phyloP scores from a whole-genome alignment of 2,797 vertebrate genomes.

The Crenichthys baileyi region DNA sequence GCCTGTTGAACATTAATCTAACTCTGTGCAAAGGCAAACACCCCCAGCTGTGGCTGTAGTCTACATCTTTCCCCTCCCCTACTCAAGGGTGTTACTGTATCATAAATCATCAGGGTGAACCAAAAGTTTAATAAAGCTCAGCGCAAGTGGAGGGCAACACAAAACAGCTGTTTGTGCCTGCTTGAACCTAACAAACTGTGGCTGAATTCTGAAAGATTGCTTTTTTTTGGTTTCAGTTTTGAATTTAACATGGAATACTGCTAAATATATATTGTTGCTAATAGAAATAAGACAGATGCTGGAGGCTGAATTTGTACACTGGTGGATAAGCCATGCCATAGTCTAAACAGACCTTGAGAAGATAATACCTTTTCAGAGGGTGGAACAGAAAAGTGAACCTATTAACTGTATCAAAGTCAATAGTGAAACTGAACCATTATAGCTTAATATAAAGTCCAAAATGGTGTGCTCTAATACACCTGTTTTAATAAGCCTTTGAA shows the following conservation, averaged over 20 bases:
- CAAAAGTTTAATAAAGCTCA: conserved; percentile 72
- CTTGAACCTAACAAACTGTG: conserved; percentile 49
- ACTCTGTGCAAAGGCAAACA: conserved; percentile 69
- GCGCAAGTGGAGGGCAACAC: conserved; percentile 72
- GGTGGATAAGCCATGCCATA: conserved; percentile 50
- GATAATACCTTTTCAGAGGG: conserved; percentile 40
- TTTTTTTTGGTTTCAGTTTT: conserved; percentile 44
- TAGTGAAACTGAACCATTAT: conserved; percentile 24
- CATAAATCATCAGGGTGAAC: conserved; percentile 73
- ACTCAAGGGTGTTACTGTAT: conserved; percentile 50
- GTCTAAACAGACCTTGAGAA: conserved; percentile 43
- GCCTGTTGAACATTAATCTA: conserved; percentile 76
- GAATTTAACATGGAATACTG: conserved; percentile 53
- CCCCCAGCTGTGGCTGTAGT: conserved; percentile 59
- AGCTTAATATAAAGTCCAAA: conserved; percentile 10
- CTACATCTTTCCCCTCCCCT: conserved; percentile 53
- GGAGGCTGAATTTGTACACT: conserved; percentile 55
- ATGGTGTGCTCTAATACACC: neutral
- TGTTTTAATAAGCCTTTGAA: neutral
- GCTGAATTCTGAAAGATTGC: conserved; percentile 64
- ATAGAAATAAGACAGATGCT: conserved; percentile 72
- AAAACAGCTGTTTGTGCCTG: conserved; percentile 79
- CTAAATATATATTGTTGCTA: conserved; percentile 51
- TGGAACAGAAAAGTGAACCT: conserved; percentile 31
- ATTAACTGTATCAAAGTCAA: conserved; percentile 42